These are phyloP conservation scores for Xestia sexstrigata DNA, from an alignment of 2,888 invertebrate genomes.

Conservation along the genomic window DNA sequence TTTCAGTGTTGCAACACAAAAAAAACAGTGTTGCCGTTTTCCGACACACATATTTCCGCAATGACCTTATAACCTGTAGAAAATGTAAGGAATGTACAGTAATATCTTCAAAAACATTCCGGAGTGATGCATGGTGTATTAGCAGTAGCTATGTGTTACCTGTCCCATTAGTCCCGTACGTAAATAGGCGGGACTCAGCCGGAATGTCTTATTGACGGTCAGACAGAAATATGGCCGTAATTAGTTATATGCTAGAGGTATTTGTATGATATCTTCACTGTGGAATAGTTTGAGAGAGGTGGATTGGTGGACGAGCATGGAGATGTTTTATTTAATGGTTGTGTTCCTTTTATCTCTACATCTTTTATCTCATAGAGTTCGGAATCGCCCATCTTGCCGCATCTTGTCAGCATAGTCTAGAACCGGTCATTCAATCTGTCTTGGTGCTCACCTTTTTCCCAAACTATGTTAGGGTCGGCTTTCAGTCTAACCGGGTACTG, in stretches of 20 bases:
- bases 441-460: neutral
- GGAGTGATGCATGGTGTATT: constrained; percentile 49
- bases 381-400: no score
- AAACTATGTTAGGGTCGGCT: neutral
- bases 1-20: constrained; percentile 24
- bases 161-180: constrained; percentile 61
- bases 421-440: neutral
- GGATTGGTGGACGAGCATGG: neutral
- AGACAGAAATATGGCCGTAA: constrained; percentile 64
- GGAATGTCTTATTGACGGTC: constrained; percentile 66
- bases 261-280: constrained; percentile 38
- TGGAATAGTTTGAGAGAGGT: neutral
- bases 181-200: constrained; percentile 56
- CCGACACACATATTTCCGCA: constrained; percentile 3
- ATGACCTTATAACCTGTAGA: constrained; percentile 34
- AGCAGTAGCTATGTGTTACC: constrained; percentile 58
- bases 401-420: neutral
- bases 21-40: constrained; percentile 14
- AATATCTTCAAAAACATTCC: constrained; percentile 69
- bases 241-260: constrained; percentile 50
- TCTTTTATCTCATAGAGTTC: neutral
- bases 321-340: neutral
- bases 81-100: constrained; percentile 51
- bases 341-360: neutral
- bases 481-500: neutral